Conservation (phyloP, 1,140 invertebrate genomes). For the Vanessa tameamea region DNA sequence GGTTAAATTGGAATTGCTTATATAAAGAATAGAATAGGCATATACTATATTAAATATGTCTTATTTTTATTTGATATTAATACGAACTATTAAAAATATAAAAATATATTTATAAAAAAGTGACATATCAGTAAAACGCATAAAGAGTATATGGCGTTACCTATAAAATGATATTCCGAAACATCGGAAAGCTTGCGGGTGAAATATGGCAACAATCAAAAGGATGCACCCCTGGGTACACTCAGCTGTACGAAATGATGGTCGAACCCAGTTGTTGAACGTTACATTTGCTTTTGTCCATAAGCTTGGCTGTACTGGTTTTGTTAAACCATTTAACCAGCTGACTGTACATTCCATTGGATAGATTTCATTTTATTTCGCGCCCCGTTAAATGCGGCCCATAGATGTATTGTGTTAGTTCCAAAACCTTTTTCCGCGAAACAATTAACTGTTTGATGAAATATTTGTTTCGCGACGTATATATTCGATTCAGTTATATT, state of each 20-base stretch:
- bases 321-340: conserved; percentile 25
- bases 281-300: conserved; percentile 16
- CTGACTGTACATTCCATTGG: conserved; percentile 28
- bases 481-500: background rate
- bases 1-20: too few relatives aligned
- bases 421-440: conserved; percentile 7
- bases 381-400: conserved; percentile 44
- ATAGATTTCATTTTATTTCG: conserved; percentile 62
- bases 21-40: too few relatives aligned
- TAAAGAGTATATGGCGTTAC: background rate
- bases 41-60: too few relatives aligned
- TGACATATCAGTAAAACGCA: background rate
- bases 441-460: conserved; percentile 5
- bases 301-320: conserved; percentile 2
- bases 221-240: conserved; percentile 26
- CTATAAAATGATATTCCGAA: conserved; percentile 19
- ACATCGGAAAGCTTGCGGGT: conserved; percentile 31
- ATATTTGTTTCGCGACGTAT: background rate
- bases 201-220: conserved; percentile 56
- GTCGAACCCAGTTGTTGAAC: conserved; percentile 7
- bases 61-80: too few relatives aligned
- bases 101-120: background rate
- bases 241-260: conserved; percentile 8
- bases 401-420: conserved; percentile 18
- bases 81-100: background rate